These are phyloP conservation scores for Molanna angustata DNA, from an alignment of 2,888 invertebrate species.

Conservation along the genomic window DNA sequence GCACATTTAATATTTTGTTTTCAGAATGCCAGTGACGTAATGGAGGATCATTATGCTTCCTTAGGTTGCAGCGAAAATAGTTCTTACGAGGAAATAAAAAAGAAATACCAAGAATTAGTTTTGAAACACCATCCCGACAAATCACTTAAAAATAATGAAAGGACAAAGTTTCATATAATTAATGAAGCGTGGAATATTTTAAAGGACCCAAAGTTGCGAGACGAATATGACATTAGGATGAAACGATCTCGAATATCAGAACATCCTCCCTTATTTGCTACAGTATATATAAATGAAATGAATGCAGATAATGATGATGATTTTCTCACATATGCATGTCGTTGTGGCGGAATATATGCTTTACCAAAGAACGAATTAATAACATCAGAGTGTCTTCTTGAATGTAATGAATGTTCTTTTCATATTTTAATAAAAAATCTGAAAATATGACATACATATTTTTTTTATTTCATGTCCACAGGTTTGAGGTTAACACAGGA, in stretches of 20 bases:
- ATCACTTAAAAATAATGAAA: conserved; percentile 36
- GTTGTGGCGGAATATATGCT: conserved; percentile 66
- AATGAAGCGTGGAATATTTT: conserved; percentile 72
- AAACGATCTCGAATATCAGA: conserved; percentile 57
- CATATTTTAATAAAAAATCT: conserved; percentile 52
- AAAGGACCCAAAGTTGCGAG: conserved; percentile 57
- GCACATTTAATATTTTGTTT: too few species aligned
- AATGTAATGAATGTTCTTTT: conserved; percentile 74
- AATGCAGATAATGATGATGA: conserved; percentile 41
- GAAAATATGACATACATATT: too few species aligned
- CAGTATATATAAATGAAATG: conserved; percentile 53
- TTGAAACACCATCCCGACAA: conserved; percentile 64
- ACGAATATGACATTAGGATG: conserved; percentile 63
- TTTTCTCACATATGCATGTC: conserved; percentile 57
- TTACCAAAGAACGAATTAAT: conserved; percentile 43
- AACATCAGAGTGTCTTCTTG: conserved; percentile 51
- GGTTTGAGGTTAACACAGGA: too few species aligned
- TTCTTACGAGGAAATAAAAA: conserved; percentile 58
- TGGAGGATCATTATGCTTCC: conserved; percentile 53
- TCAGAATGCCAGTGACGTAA: conserved; percentile 1
- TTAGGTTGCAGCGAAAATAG: conserved; percentile 55
- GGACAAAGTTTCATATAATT: conserved; percentile 51
- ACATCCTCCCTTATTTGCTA: conserved; percentile 59
- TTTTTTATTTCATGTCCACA: too few species aligned
- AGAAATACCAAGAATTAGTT: conserved; percentile 57